Conservation (phyloP, 2,797 vertebrate species). For the Labeo calbasu region DNA sequence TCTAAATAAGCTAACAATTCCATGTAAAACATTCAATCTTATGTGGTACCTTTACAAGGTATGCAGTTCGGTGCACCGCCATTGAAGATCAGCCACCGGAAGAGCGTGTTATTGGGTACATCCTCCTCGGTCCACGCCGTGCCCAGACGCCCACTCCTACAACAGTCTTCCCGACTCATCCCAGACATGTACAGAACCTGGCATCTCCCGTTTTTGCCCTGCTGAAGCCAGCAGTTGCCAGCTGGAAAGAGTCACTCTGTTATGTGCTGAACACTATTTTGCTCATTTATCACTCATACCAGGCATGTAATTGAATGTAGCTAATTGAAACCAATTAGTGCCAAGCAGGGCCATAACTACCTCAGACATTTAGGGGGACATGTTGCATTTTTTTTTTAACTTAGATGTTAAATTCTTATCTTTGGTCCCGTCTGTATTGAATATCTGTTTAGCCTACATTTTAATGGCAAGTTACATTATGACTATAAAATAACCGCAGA, state of each 20-base stretch:
- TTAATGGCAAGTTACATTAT: not conserved
- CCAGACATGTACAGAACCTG: slow-evolving; percentile 86
- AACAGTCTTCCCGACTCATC: slow-evolving; percentile 86
- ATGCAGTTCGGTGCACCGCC: slow-evolving; percentile 89
- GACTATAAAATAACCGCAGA: not conserved
- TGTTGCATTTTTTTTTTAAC: not conserved
- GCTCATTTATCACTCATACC: not conserved
- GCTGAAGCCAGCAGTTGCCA: slow-evolving; percentile 91
- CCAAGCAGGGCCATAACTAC: not conserved
- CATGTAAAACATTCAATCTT: not conserved
- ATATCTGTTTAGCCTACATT: not conserved
- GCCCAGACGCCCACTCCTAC: slow-evolving; percentile 83
- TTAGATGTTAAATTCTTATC: not conserved
- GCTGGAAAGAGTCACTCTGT: slow-evolving; percentile 71
- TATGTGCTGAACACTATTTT: not conserved
- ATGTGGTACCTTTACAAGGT: slow-evolving; percentile 83
- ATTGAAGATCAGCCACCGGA: slow-evolving; percentile 90
- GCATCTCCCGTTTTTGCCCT: slow-evolving; percentile 88
- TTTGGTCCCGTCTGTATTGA: not conserved
- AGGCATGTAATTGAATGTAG: not conserved
- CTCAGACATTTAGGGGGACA: not conserved
- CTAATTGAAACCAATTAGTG: not conserved
- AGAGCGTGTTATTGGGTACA: slow-evolving; percentile 86
- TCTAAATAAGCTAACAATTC: not conserved
- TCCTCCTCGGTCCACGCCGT: slow-evolving; percentile 89